Percentiles rank a stretch among this genome's conserved stretches.
Evolutionary conservation across 2,888 invertebrate genomes (phyloP).

Genomic region (Synergus japonicus): DNA sequence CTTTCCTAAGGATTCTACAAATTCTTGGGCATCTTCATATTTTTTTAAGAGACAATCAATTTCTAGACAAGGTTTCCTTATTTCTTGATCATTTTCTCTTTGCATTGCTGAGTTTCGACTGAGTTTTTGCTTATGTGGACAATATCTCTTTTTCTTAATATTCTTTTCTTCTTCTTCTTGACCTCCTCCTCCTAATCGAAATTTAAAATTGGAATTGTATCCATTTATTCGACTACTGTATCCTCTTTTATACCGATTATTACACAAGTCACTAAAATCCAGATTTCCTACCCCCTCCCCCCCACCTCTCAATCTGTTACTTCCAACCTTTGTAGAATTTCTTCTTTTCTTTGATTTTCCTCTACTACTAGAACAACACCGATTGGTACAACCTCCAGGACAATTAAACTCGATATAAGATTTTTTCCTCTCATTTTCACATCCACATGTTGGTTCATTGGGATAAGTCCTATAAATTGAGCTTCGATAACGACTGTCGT

Average conservation of each 20-base stretch:
- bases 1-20: constrained; percentile 69
- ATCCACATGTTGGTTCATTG: constrained; percentile 66
- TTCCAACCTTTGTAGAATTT: neutral
- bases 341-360: constrained; percentile 38
- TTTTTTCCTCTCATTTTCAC: constrained; percentile 43
- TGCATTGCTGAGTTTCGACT: constrained; percentile 6
- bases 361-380: constrained; percentile 62
- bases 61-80: constrained; percentile 15
- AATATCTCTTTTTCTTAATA: neutral
- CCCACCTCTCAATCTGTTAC: constrained; percentile 2
- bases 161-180: neutral
- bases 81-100: neutral
- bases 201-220: neutral
- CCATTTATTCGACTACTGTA: neutral
- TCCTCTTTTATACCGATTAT: neutral
- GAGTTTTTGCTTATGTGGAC: neutral
- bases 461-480: constrained; percentile 65
- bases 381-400: constrained; percentile 59
- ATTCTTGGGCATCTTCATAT: constrained; percentile 69
- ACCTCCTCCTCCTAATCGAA: constrained; percentile 12
- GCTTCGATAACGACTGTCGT: constrained; percentile 64
- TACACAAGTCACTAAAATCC: neutral
- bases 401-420: constrained; percentile 53
- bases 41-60: constrained; percentile 67
- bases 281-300: constrained; percentile 4